Conservation (phyloP, 2,797 vertebrate species). For the Dendrocincla fuliginosa region DNA sequence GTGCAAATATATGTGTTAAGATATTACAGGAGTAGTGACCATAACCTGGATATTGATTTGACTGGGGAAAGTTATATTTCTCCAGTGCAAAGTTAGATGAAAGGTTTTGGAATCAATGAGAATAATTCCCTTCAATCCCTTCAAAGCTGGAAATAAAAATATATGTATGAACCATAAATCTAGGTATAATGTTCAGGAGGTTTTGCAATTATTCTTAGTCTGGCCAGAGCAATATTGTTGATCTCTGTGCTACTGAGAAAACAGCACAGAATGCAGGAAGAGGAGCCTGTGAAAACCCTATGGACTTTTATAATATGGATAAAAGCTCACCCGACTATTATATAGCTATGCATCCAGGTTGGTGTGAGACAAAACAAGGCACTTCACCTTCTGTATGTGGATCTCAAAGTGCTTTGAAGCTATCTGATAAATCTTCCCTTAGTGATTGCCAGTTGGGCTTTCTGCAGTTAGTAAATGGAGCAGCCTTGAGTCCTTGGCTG, state of each 20-base stretch:
- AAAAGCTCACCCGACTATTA: background rate
- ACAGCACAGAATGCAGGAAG: background rate
- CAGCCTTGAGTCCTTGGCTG: background rate
- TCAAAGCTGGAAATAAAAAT: background rate
- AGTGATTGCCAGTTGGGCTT: background rate
- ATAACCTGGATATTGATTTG: background rate
- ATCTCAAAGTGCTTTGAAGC: background rate
- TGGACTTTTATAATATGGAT: accelerated
- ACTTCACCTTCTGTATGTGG: accelerated
- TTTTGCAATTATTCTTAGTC: background rate
- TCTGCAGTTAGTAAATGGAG: background rate
- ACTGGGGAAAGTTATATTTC: background rate
- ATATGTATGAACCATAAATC: background rate
- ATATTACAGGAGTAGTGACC: background rate
- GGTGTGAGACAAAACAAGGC: background rate
- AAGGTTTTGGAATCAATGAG: background rate
- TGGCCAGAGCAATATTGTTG: background rate
- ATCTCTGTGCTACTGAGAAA: background rate
- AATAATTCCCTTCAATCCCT: background rate
- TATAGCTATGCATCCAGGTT: background rate
- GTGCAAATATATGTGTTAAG: background rate
- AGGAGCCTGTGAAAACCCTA: background rate
- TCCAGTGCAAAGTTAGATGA: background rate
- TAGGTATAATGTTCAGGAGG: background rate
- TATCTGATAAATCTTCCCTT: background rate